A percentile compares a stretch with the other conserved stretches of the same genome.
Conservation (phyloP, 2,113 vertebrate genomes). For the Chiloscyllium plagiosum region DNA sequence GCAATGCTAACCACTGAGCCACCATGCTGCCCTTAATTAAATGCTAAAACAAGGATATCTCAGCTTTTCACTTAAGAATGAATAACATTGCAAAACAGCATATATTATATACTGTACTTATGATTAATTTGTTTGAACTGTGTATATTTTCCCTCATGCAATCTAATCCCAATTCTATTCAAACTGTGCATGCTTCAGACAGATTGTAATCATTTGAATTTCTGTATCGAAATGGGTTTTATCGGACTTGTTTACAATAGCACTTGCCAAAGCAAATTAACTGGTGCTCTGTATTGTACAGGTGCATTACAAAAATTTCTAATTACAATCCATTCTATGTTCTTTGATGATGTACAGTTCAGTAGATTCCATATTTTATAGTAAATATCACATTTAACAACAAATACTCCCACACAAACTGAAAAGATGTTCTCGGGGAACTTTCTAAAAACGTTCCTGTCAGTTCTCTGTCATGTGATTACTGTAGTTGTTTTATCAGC, state of each 20-base stretch:
- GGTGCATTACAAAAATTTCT: background rate
- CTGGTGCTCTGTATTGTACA: background rate
- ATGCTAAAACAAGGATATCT: background rate
- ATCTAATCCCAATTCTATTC: background rate
- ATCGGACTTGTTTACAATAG: background rate
- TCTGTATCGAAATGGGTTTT: background rate
- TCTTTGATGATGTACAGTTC: background rate
- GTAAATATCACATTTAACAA: background rate
- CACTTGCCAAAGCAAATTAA: constrained; percentile 7
- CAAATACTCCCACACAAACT: background rate
- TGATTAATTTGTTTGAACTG: background rate
- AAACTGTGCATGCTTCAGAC: background rate
- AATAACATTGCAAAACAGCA: background rate
- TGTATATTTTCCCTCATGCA: background rate
- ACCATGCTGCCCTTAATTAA: background rate
- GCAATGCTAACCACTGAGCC: too few relatives aligned
- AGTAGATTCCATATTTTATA: background rate
- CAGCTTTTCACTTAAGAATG: background rate
- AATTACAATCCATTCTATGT: background rate
- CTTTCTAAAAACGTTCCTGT: background rate
- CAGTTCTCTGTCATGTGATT: background rate
- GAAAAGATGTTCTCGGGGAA: background rate
- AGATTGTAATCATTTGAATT: constrained; percentile 14
- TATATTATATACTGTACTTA: background rate
- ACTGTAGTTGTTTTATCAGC: background rate